Base-by-base conservation (phyloP, 2,888 invertebrate species). In the Eretmocerus hayati region DNA sequence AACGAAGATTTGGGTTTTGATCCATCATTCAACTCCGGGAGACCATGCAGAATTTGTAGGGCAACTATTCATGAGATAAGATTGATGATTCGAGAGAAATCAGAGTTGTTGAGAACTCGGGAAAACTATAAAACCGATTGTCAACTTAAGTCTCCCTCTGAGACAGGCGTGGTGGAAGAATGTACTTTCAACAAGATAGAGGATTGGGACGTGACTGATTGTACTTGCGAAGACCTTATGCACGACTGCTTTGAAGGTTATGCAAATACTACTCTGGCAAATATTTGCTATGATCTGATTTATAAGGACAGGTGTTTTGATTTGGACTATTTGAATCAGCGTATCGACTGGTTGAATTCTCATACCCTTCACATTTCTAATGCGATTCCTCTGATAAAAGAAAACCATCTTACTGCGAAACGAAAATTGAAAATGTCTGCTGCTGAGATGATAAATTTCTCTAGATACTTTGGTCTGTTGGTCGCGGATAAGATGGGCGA, bases 191-290 rank as follows among this genome's bases (percentile, higher is more conserved):
- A 56, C 42, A 32, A 49, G 15, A 42, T 53, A 18, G 5, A 16
- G 9, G 44, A 30, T 8, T 54, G 44, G 46, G 44, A 54, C 35
- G 43, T 49, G 9, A 46, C 30, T 22, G 15, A 48, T 11, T 54
- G 56, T 30, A 8, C 23, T 3, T 38, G 47, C 15, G 44, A 43
- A 16, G 56, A 57, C 42, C 22, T 48, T 15, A 55, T 58, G 53
- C 58, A 59, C 46, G 56, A 58, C 42, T 5, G 52, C 3, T 31
- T 39, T 4, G 54, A 56, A 48, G 56, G 58, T 5, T 48, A 39
- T 4, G 50, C 43, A 32, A 32, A 42, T 18, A 56, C 57, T 42
- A 44, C 46, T 18, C 42, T 58, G 42, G 42, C 38, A 4, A 23
- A 42, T 20, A 33, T 56, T n/a, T 47, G n/a, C 2, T 22, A 47